Evolutionary conservation across 2,113 vertebrate species (phyloP), one percentile per base, ranked within the genome.

Genomic region (Xiphias gladius): DNA sequence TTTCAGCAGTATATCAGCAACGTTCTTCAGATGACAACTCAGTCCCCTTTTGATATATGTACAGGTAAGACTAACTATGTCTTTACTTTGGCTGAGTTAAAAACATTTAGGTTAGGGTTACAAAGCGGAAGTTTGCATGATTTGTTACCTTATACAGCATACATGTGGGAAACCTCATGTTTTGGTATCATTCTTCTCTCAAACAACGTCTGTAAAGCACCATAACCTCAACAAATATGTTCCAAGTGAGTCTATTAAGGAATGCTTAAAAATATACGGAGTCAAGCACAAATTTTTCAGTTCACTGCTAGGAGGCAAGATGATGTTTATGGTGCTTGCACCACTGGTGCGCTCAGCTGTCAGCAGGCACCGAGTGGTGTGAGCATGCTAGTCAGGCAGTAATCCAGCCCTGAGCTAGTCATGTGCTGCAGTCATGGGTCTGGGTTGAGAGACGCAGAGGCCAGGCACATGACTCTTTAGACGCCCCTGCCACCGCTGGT

Each of bases 371-470:
- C 5, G 72, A 74, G 62, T 86, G 88, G 67, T 87, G 81, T 85
- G 88, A 91, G 88, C 78, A 70, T 68, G 70, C 76, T 41, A 71
- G 79, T 76, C 78, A 79, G 82, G 77, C 77, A 46, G 75, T 95
- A 94, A 95, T 95, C 92, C 91, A 84, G 76, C 90, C 73, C 78
- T 65, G 81, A 82, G 89, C 83, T 64, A 59, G 88, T 95, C 95
- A 96, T 95, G 95, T 94, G 95, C 72, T 93, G 79, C 76, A 90
- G 94, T 95, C 94, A 95, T 93, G 94, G 65, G 94, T 90, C 88
- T 89, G 79, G 54, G 83, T 91, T 94, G 92, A 94, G 86, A 65
- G 74, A 86, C 57, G 74, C 83, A 46, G 76, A 73, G 71, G 82
- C 87, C 72, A 78, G 64, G 80, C 95, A 92, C 94, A 94, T 95